phyloP scores from a whole-genome alignment of 2,113 vertebrate genomes.

The Corydoras sp. region DNA sequence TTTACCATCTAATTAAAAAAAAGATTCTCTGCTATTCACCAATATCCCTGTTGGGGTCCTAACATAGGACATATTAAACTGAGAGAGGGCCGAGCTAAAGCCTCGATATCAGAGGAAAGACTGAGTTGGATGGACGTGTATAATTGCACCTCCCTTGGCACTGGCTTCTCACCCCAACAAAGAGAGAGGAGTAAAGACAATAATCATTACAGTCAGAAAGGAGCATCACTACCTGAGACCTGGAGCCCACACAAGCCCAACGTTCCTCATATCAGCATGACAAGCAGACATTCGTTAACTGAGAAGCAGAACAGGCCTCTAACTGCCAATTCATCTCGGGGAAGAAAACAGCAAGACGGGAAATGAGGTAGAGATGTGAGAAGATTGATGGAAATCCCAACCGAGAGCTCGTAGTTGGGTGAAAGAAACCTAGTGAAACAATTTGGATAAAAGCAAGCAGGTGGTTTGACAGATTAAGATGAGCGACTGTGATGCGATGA shows the following conservation, averaged over 20 bases:
- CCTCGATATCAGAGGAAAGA: too few relatives aligned
- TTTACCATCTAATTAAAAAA: constrained; percentile 3
- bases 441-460: constrained; percentile 21
- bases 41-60: neutral
- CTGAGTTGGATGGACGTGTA: neutral
- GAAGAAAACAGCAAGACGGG: neutral
- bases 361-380: constrained; percentile 18
- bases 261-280: neutral
- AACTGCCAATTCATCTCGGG: neutral
- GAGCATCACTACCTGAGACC: neutral
- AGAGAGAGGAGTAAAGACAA: too few relatives aligned
- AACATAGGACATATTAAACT: neutral
- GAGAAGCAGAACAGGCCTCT: neutral
- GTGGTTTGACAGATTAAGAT: constrained; percentile 25
- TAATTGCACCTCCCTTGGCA: too few relatives aligned
- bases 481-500: constrained; percentile 5
- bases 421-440: constrained; percentile 19
- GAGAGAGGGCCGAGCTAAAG: too few relatives aligned
- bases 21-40: neutral
- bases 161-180: too few relatives aligned
- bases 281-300: neutral
- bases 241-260: neutral
- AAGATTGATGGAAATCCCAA: neutral
- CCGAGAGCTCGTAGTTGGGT: neutral
- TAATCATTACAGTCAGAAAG: too few relatives aligned